phyloP scores from a whole-genome alignment of 1,140 invertebrate species.

The Pantala flavescens region DNA sequence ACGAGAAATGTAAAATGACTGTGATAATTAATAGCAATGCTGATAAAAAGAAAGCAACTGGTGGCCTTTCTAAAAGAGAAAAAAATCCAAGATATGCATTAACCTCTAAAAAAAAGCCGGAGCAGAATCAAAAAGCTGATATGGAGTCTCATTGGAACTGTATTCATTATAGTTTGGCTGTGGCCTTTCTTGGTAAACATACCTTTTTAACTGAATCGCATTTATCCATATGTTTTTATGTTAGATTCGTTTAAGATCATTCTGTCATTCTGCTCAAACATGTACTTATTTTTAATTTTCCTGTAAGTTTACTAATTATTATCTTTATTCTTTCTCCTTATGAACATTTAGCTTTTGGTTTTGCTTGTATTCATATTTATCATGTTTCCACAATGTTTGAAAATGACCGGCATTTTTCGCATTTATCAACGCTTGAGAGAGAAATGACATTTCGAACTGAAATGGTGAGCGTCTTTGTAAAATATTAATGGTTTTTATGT shows the following conservation, averaged over 20 bases:
- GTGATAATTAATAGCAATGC: background rate
- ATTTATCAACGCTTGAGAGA: conserved; percentile 65
- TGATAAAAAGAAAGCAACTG: background rate
- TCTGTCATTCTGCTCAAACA: background rate
- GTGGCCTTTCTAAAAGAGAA: background rate
- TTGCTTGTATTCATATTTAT: conserved; percentile 41
- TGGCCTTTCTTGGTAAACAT: background rate
- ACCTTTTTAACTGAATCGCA: background rate
- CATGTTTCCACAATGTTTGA: conserved; percentile 67
- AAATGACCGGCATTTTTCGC: conserved; percentile 71
- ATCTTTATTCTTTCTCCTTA: background rate
- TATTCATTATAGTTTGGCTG: background rate
- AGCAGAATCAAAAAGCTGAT: background rate
- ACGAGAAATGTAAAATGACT: background rate
- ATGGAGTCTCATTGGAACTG: background rate
- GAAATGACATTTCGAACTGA: conserved; percentile 74
- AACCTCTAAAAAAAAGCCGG: background rate
- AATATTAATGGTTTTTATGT: background rate
- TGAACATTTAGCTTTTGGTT: conserved; percentile 27
- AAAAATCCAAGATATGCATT: background rate
- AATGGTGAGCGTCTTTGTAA: conserved; percentile 45
- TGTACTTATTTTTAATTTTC: background rate
- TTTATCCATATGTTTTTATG: background rate
- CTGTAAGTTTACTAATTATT: background rate
- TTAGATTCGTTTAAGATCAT: background rate